Evolutionary conservation across 1,140 invertebrate genomes (phyloP), one percentile per base, ranked within the genome.

Genomic region (Neodiprion pinetum): DNA sequence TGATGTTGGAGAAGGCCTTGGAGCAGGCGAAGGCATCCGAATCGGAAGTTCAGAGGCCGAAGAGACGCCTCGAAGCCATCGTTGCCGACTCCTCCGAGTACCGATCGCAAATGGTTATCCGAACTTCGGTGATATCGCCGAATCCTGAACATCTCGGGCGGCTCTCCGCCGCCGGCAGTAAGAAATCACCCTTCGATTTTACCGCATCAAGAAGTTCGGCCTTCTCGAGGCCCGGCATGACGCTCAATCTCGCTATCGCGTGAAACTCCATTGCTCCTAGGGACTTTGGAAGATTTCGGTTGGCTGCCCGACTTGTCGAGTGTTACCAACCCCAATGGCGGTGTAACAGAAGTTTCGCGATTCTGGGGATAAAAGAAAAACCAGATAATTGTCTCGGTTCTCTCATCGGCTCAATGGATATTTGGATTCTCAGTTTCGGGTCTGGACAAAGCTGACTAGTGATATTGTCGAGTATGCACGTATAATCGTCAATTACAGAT

Each of bases 101-200:
- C 12, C 67, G 83, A n/a, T 86, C 86, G 0, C 81, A 82, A 23
- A 88, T 89, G 86, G 84, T 88, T 1, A 85, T 88, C 49, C 83
- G 90, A 48, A 90, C 89, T 0, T 90, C 90, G 1, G 90, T 91
- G 1, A 91, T 91, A 72, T 91, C 90, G 0, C 89, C 90, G 9
- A 91, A 91, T 83, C 90, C 90, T n/a, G 89, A 91, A 79, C 87
- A 87, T 74, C 73, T 83, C 3, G 74, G 77, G 47, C 77, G 76
- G 12, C 78, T 79, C n/a, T 61, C 53, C 0, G n/a, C 28, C 77
- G 21, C 48, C 1, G 49, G 70, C 11, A 77, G 48, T n/a, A 77
- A 75, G 8, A 79, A 74, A 61, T 71, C 77, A 14, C 71, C 79
- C 0, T 83, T 83, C 21, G 81, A 85, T 75, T 85, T 84, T 67